These are phyloP conservation scores for Penaeus indicus DNA, from an alignment of 1,140 invertebrate species.

Conservation along the genomic window DNA sequence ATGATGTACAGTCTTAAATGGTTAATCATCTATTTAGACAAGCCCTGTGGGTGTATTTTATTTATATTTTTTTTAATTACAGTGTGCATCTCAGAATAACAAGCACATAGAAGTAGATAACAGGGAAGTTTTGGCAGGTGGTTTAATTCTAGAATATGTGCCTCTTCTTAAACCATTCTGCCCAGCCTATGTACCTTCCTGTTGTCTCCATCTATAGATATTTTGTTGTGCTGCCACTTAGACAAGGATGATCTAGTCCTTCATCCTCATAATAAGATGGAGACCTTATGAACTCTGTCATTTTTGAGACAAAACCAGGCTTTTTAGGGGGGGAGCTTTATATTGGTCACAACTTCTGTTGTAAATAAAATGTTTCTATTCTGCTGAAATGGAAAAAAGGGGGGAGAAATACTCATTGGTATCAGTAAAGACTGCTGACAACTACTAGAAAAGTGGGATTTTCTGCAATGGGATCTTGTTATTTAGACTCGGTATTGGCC, in stretches of 20 bases:
- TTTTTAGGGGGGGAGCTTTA: slow-evolving; percentile 14
- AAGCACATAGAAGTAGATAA: slow-evolving; percentile 7
- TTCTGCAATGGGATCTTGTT: too few species aligned
- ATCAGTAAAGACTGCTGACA: too few species aligned
- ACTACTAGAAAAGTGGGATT: too few species aligned
- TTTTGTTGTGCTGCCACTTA: slow-evolving; percentile 14
- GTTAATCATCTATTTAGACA: too few species aligned
- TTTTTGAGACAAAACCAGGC: slow-evolving; percentile 30
- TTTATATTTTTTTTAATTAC: not conserved
- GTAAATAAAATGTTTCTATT: slow-evolving; percentile 40
- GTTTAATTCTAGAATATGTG: slow-evolving; percentile 37
- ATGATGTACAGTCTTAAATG: slow-evolving; percentile 56
- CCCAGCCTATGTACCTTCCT: slow-evolving; percentile 32
- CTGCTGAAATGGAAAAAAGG: not conserved
- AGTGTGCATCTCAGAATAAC: slow-evolving; percentile 30
- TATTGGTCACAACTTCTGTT: slow-evolving; percentile 46
- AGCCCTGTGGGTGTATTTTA: too few species aligned
- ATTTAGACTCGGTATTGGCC: too few species aligned
- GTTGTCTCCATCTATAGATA: slow-evolving; percentile 33
- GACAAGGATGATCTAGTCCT: slow-evolving; percentile 52
- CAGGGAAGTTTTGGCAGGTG: slow-evolving; percentile 8
- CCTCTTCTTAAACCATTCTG: slow-evolving; percentile 38
- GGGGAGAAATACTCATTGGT: too few species aligned
- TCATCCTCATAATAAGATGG: slow-evolving; percentile 44
- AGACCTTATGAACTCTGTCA: slow-evolving; percentile 37